Evolutionary conservation across 1,140 invertebrate genomes (phyloP).

Genomic region (Bombus confusus): DNA sequence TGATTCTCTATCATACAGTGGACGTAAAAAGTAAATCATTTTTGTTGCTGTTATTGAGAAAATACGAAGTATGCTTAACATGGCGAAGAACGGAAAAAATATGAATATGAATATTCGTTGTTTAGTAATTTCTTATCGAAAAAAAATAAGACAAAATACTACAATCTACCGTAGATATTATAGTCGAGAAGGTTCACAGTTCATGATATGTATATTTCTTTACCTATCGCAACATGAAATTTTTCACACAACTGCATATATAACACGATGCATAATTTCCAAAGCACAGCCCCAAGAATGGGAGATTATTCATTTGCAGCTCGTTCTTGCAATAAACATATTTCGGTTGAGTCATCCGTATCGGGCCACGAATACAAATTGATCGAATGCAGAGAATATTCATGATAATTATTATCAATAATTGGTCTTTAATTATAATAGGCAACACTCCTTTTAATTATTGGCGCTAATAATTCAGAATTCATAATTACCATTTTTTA

Average conservation of each 20-base stretch:
- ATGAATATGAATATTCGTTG: too few species aligned
- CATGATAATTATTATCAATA: slow-evolving; percentile 63
- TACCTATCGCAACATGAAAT: too few species aligned
- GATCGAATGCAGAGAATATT: slow-evolving; percentile 49
- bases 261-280: not conserved
- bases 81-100: too few species aligned
- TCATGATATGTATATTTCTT: too few species aligned
- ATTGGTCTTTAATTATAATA: slow-evolving; percentile 63
- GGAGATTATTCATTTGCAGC: slow-evolving; percentile 38
- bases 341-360: slow-evolving; percentile 36
- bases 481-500: slow-evolving; percentile 57
- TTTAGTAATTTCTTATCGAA: too few species aligned
- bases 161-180: too few species aligned
- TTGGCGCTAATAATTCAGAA: slow-evolving; percentile 45
- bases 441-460: slow-evolving; percentile 53
- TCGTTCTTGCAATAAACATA: slow-evolving; percentile 54
- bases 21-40: too few species aligned
- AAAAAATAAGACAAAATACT: too few species aligned
- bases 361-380: slow-evolving; percentile 38
- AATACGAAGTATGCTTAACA: too few species aligned
- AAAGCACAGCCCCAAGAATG: not conserved
- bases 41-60: too few species aligned
- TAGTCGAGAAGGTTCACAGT: too few species aligned
- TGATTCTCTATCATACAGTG: too few species aligned
- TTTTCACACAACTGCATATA: not conserved